These are phyloP conservation scores for Eulemur albifrons DNA, from an alignment of 2,797 vertebrate genomes.

Conservation along the genomic window DNA sequence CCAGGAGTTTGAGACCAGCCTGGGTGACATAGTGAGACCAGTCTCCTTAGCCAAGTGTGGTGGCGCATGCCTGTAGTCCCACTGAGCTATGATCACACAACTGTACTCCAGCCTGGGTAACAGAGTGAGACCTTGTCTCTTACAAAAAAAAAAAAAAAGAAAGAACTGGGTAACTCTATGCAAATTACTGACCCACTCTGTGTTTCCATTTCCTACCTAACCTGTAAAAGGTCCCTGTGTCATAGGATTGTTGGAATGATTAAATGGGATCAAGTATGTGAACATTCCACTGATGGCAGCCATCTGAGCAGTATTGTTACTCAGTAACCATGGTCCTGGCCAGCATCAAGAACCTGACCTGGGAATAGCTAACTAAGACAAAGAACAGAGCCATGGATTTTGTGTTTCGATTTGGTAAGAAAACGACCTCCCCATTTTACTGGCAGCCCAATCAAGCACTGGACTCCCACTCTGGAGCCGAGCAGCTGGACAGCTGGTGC, in stretches of 20 bases:
- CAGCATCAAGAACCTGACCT: background rate
- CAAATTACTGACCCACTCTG: background rate
- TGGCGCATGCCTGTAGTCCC: background rate
- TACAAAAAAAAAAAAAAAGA: background rate
- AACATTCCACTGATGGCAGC: background rate
- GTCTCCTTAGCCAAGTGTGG: background rate
- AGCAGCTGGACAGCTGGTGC: accelerated
- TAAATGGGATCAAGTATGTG: background rate
- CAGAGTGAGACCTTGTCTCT: background rate
- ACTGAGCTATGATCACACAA: background rate
- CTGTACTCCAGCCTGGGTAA: background rate
- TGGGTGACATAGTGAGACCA: background rate
- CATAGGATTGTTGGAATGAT: background rate
- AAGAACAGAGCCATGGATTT: background rate
- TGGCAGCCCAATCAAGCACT: background rate
- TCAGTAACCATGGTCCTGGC: background rate
- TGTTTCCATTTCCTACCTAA: background rate
- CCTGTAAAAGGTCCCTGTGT: background rate
- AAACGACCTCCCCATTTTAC: background rate
- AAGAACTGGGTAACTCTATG: background rate
- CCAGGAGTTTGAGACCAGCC: background rate
- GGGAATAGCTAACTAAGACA: background rate
- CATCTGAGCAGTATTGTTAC: background rate
- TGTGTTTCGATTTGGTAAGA: background rate
- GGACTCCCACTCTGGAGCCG: background rate